A percentile compares a stretch with the other conserved stretches of the same genome.
These are phyloP conservation scores for Apis mellifera DNA, from an alignment of 1,140 invertebrate species.

Conservation along the genomic window Amel_HAv3.1 CM009931.2:4610501-4611000, in stretches of 20 bases:
- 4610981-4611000: constrained; percentile 75
- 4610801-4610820: neutral
- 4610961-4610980: constrained; percentile 74
- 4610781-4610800: neutral
- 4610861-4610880: neutral
- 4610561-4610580: too few species aligned
- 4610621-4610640: too few species aligned
- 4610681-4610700: too few species aligned
- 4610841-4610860: neutral
- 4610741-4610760: neutral
- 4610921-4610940: constrained; percentile 44
- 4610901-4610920: constrained; percentile 43
- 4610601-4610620: too few species aligned
- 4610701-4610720: neutral
- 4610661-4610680: too few species aligned
- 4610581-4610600: too few species aligned
- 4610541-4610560: too few species aligned
- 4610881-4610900: constrained; percentile 43
- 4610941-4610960: constrained; percentile 73
- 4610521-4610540: too few species aligned
- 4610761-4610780: neutral
- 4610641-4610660: too few species aligned
- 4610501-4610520: too few species aligned
- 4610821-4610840: neutral
- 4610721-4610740: neutral